phyloP scores from a whole-genome alignment of 2,797 vertebrate genomes.

The Eupleurogrammus muticus region DNA sequence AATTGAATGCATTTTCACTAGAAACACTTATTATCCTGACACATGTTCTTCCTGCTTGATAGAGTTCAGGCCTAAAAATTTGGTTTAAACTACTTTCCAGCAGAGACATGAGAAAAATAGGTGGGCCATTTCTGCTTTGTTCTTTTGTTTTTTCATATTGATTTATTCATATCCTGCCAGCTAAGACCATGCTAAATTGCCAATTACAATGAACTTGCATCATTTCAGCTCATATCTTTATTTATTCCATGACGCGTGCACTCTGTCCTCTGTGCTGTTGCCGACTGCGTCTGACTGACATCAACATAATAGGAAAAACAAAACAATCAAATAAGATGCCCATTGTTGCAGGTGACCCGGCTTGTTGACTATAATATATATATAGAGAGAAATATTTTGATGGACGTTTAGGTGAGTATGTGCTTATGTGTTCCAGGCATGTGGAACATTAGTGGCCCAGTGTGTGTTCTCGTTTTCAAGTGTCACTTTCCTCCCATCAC shows the following conservation, averaged over 20 bases:
- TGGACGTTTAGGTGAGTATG: background rate
- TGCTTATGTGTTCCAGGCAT: background rate
- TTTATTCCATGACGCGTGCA: background rate
- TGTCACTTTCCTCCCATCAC: conserved; percentile 4
- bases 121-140: background rate
- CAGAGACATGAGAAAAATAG: background rate
- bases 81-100: background rate
- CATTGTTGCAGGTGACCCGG: background rate
- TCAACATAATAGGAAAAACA: background rate
- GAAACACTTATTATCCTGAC: conserved; percentile 33
- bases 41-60: conserved; percentile 13
- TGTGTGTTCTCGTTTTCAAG: background rate
- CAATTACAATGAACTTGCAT: background rate
- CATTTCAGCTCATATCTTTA: background rate
- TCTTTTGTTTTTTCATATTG: background rate
- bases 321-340: background rate
- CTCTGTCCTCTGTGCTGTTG: background rate
- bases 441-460: background rate
- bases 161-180: background rate
- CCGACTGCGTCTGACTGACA: background rate
- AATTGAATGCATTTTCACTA: conserved; percentile 41
- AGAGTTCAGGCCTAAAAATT: conserved; percentile 10
- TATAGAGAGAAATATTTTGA: background rate
- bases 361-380: background rate
- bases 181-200: background rate